These are phyloP conservation scores for Prorops nasuta DNA, from an alignment of 1,140 invertebrate species.

Conservation along the genomic window DNA sequence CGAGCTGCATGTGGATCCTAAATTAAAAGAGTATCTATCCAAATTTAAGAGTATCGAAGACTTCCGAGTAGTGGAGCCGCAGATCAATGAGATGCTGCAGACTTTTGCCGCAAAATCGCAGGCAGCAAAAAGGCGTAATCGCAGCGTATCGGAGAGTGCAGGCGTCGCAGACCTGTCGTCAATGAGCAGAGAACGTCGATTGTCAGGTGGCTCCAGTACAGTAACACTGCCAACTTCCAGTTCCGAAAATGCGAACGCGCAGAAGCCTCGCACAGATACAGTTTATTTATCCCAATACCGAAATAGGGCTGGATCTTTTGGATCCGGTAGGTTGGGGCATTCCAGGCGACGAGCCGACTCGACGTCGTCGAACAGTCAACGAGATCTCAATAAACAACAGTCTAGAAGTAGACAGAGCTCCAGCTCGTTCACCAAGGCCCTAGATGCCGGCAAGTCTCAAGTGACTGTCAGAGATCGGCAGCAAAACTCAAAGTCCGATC, in stretches of 20 bases:
- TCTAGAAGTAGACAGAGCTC: constrained; percentile 39
- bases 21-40: constrained; percentile 75
- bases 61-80: constrained; percentile 77
- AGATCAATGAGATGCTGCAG: constrained; percentile 60
- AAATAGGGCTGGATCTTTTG: constrained; percentile 45
- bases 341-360: constrained; percentile 29
- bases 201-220: constrained; percentile 48
- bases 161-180: constrained; percentile 34
- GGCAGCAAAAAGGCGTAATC: constrained; percentile 57
- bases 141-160: constrained; percentile 62
- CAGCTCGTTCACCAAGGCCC: constrained; percentile 35
- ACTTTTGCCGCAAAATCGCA: constrained; percentile 46
- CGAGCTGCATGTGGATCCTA: constrained; percentile 77
- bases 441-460: constrained; percentile 31
- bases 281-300: constrained; percentile 41
- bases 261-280: constrained; percentile 29
- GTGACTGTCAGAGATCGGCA: constrained; percentile 22
- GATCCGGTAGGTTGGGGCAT: constrained; percentile 42
- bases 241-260: constrained; percentile 10
- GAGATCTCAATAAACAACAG: constrained; percentile 33
- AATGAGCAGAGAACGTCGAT: constrained; percentile 40
- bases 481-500: not conserved
- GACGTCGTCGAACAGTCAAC: constrained; percentile 24
- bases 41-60: constrained; percentile 95
- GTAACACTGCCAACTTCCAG: constrained; percentile 37